Conservation (phyloP, 2,797 vertebrate species). For the Enteromius fasciolatus region DNA sequence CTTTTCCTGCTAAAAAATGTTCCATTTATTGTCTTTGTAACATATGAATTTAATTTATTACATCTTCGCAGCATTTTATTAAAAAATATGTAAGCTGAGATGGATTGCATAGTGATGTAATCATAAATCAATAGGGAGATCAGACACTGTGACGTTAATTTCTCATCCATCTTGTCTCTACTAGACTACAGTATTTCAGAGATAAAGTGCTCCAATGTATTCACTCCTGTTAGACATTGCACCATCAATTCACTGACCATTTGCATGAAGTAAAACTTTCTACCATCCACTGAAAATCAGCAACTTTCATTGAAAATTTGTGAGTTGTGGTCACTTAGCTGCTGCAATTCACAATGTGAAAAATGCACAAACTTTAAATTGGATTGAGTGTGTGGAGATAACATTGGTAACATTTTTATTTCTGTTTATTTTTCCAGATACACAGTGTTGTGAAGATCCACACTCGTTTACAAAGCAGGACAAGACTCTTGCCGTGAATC, state of each 20-base stretch:
- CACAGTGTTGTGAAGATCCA: conserved; percentile 50
- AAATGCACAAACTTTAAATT: neutral
- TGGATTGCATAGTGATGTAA: neutral
- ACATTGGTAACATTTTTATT: conserved; percentile 42
- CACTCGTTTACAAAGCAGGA: conserved; percentile 35
- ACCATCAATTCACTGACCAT: neutral
- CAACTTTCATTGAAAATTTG: neutral
- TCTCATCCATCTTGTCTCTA: neutral
- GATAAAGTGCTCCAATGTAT: neutral
- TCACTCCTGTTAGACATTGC: neutral
- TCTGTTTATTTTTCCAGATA: conserved; percentile 47
- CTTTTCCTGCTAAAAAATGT: neutral
- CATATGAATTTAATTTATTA: neutral
- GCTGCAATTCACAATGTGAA: neutral
- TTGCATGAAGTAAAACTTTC: conserved; percentile 9
- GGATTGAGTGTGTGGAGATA: neutral
- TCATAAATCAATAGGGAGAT: conserved; percentile 8
- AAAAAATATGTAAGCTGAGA: neutral
- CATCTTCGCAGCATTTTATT: conserved; percentile 8
- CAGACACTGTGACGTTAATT: neutral
- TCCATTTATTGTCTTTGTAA: neutral
- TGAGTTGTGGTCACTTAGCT: neutral
- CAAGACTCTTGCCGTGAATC: conserved; percentile 28
- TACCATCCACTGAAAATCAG: neutral
- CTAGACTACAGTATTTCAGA: neutral